Conservation (phyloP, 2,113 vertebrate genomes). For the Sceloporus undulatus region DNA sequence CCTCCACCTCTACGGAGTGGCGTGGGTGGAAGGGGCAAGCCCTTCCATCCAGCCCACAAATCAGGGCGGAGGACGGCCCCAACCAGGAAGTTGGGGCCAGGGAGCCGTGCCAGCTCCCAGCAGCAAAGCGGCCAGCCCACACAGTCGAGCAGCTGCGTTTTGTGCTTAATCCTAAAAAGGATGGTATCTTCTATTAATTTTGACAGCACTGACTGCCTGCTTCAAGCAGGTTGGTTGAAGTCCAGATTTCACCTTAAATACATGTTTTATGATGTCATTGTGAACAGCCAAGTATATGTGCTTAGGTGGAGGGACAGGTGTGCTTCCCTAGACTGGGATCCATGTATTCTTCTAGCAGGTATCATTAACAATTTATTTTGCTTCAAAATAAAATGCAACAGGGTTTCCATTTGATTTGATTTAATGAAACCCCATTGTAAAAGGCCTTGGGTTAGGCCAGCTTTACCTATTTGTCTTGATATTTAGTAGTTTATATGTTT, state of each 20-base stretch:
- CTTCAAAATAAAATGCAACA: slow-evolving; percentile 78
- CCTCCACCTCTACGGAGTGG: too few species aligned
- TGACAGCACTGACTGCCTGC: not conserved
- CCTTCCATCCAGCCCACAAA: too few species aligned
- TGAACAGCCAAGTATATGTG: not conserved
- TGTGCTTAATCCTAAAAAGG: not conserved
- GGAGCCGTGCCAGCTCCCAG: too few species aligned
- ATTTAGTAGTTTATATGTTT: slow-evolving; percentile 81
- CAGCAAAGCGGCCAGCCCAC: too few species aligned
- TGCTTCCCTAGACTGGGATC: not conserved
- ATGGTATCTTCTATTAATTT: too few species aligned
- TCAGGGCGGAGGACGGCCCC: too few species aligned
- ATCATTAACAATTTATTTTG: slow-evolving; percentile 54
- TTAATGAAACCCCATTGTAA: slow-evolving; percentile 73
- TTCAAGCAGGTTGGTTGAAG: not conserved
- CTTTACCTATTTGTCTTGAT: slow-evolving; percentile 80
- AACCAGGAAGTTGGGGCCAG: too few species aligned
- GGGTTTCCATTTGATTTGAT: slow-evolving; percentile 77
- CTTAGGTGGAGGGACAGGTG: not conserved
- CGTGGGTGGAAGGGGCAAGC: too few species aligned
- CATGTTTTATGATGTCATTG: not conserved
- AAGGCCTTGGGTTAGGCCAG: slow-evolving; percentile 68
- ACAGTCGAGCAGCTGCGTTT: too few species aligned
- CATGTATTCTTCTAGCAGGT: not conserved
- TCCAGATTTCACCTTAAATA: not conserved